Evolutionary conservation across 2,797 vertebrate species (phyloP).

Genomic region (Muscicapa comitata): DNA sequence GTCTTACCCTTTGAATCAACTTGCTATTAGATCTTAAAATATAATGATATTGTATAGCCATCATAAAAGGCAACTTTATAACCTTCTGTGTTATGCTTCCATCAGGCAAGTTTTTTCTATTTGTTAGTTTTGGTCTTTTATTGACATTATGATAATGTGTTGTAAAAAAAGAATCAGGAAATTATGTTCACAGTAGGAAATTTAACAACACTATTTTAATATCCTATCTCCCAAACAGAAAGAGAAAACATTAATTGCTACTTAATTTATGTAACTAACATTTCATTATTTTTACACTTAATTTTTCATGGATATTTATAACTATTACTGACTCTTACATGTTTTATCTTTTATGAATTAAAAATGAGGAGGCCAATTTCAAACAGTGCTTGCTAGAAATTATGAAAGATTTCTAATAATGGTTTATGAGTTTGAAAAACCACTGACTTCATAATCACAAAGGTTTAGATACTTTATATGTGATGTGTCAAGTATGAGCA

Average conservation of each 20-base stretch:
- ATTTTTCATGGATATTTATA: constrained; percentile 67
- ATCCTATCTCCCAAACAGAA: constrained; percentile 67
- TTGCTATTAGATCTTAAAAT: constrained; percentile 70
- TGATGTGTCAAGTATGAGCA: neutral
- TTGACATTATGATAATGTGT: constrained; percentile 55
- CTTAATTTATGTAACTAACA: constrained; percentile 76
- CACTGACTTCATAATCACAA: constrained; percentile 19
- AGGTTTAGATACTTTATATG: neutral
- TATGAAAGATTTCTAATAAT: constrained; percentile 63
- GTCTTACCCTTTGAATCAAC: constrained; percentile 68
- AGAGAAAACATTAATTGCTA: constrained; percentile 78
- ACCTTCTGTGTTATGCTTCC: constrained; percentile 20
- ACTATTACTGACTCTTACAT: constrained; percentile 36
- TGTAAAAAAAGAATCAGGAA: constrained; percentile 80
- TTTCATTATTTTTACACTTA: constrained; percentile 72
- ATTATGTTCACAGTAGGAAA: constrained; percentile 85
- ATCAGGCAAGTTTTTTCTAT: constrained; percentile 52
- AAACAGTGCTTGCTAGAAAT: constrained; percentile 52
- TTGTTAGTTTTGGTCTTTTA: constrained; percentile 63
- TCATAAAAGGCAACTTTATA: constrained; percentile 62
- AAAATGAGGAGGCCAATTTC: constrained; percentile 58
- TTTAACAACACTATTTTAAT: constrained; percentile 72
- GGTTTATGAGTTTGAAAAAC: constrained; percentile 58
- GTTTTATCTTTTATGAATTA: constrained; percentile 29
- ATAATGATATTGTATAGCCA: constrained; percentile 44